Conservation (phyloP, 2,888 invertebrate genomes). For the Lamproptera curius region DNA sequence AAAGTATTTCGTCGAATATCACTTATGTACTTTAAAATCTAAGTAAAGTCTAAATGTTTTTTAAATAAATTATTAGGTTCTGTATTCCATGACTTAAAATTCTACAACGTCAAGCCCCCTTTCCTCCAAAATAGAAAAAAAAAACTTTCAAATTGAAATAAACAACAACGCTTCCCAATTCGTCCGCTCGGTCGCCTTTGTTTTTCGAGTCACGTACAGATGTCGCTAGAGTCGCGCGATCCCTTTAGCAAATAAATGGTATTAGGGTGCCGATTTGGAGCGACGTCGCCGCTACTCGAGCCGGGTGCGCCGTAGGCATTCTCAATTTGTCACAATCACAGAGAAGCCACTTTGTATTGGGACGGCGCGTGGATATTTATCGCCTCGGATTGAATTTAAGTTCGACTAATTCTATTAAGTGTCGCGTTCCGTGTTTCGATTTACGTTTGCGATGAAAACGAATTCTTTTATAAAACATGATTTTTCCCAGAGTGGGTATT, state of each 20-base stretch:
- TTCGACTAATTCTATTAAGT: too few relatives aligned
- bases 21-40: too few relatives aligned
- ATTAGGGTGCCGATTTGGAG: conserved; percentile 63
- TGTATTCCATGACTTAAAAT: too few relatives aligned
- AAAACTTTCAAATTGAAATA: background rate
- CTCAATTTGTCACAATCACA: conserved; percentile 67
- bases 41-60: too few relatives aligned
- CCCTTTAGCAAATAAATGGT: conserved; percentile 72
- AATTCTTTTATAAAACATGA: too few relatives aligned
- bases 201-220: conserved; percentile 53
- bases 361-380: conserved; percentile 24
- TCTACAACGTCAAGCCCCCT: too few relatives aligned
- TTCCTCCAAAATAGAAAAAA: too few relatives aligned
- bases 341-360: conserved; percentile 36
- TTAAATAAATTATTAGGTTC: too few relatives aligned
- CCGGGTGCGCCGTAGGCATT: conserved; percentile 44
- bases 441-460: too few relatives aligned
- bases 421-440: too few relatives aligned
- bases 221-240: conserved; percentile 39
- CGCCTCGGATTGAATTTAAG: background rate
- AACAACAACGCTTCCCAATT: conserved; percentile 5
- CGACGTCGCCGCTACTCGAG: conserved; percentile 50
- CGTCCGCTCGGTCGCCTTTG: conserved; percentile 17
- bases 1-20: too few relatives aligned
- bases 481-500: too few relatives aligned